A percentile compares a stretch with the other conserved stretches of the same genome.
These are phyloP conservation scores for Zaprionus kolodkinae DNA, from an alignment of 1,140 invertebrate genomes.

Conservation along the genomic window DNA sequence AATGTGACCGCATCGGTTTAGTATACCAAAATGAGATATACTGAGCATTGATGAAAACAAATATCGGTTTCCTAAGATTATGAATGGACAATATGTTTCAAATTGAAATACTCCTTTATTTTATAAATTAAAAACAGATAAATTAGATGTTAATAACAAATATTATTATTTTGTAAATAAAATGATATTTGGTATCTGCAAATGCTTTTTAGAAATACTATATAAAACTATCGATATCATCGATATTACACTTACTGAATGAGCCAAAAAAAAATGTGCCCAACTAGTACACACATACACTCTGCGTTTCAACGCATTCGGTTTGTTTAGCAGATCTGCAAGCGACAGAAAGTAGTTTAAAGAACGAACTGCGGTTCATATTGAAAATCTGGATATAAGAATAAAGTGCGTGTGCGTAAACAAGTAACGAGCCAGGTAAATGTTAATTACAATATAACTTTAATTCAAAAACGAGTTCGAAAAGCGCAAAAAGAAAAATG, in stretches of 20 bases:
- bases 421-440: constrained; percentile 48
- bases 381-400: constrained; percentile 41
- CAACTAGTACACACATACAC: constrained; percentile 35
- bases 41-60: neutral
- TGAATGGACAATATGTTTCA: neutral
- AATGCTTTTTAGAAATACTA: neutral
- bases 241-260: constrained; percentile 13
- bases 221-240: constrained; percentile 30
- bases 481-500: constrained; percentile 48
- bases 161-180: neutral
- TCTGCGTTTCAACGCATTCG: constrained; percentile 41
- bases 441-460: constrained; percentile 38
- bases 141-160: neutral
- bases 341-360: constrained; percentile 45
- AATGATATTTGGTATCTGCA: neutral
- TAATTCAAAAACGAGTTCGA: constrained; percentile 53
- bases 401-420: constrained; percentile 44
- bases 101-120: neutral
- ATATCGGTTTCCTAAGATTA: neutral
- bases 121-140: neutral
- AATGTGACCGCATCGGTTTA: too few relatives aligned
- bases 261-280: constrained; percentile 42
- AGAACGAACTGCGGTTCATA: constrained; percentile 39
- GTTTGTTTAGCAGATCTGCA: constrained; percentile 44
- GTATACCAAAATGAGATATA: neutral